Base-by-base conservation (phyloP, 2,888 invertebrate genomes). In the Xestobium rufovillosum region DNA sequence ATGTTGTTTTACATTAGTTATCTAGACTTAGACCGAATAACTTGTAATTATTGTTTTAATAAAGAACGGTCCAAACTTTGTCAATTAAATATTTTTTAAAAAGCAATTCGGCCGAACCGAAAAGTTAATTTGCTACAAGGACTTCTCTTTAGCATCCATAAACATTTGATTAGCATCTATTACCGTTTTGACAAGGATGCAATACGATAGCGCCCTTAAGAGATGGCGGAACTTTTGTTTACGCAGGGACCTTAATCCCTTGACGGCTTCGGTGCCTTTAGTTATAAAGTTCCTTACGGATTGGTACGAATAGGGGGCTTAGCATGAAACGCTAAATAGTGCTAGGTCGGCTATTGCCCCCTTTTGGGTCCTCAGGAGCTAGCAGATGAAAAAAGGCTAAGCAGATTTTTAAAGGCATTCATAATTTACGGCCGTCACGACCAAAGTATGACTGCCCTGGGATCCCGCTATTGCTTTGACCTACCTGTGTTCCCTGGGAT, bases 361-460 rank as follows among this genome's bases (percentile, higher is more conserved):
- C 14, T 19, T n/a, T n/a, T n/a, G n/a, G n/a, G n/a, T n/a, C n/a
- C n/a, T n/a, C n/a, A n/a, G n/a, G 28, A 26, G 14, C 9, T 35
- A 14, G 4, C 19, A 9, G 23, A 28, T 9, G 25, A 31, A 4
- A 1, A 15, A 8, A 6, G 12, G n/a, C 11, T 36, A 2, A 32
- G 35, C 31, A 13, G 42, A 12, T 45, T 39, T 31, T 44, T 10
- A 45, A 41, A 17, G 50, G 49, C 3, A 36, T 44, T n/a, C 46
- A 40, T 41, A 35, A 41, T 3, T 26, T 34, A 3, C 19, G 42
- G 30, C 49, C 49, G 26, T n/a, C 32, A 17, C 14, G 14, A 14
- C 48, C 48, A 15, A 48, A 39, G 31, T 48, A 47, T 23, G 26
- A 40, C 14, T 16, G 12, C 3, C 44, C 2, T 50, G 48, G 50